Evolutionary conservation across 2,888 invertebrate species (phyloP).

Genomic region (Lepidocyrtoides sp.): DNA sequence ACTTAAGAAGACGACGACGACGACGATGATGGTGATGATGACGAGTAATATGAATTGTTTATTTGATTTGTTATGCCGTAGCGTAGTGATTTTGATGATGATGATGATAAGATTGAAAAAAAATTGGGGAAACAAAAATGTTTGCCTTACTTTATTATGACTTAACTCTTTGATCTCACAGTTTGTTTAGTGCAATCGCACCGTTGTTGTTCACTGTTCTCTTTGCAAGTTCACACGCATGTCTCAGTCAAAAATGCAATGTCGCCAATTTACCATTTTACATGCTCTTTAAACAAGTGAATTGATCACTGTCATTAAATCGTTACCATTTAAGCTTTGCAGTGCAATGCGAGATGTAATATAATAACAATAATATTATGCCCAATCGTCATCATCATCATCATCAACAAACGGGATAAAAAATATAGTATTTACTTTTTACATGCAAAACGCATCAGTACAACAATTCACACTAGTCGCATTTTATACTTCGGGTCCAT

Average conservation of each 20-base stretch:
- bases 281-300: constrained; percentile 26
- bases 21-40: too few species aligned
- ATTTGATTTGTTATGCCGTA: constrained; percentile 46
- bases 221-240: too few species aligned
- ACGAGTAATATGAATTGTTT: constrained; percentile 23
- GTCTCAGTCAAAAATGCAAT: neutral
- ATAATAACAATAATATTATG: neutral
- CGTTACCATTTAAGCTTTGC: constrained; percentile 35
- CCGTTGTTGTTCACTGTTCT: too few species aligned
- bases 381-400: neutral
- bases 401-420: neutral
- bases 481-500: constrained; percentile 1
- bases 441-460: constrained; percentile 53
- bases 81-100: too few species aligned
- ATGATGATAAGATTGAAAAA: constrained; percentile 18
- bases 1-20: too few species aligned
- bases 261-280: constrained; percentile 31
- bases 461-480: neutral
- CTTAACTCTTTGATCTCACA: constrained; percentile 1
- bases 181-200: neutral
- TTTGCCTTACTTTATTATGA: neutral
- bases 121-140: neutral
- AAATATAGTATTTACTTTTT: neutral
- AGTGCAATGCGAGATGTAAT: neutral
- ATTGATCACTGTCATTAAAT: constrained; percentile 68